Evolutionary conservation across 2,888 invertebrate species (phyloP), one percentile per base, ranked within the genome.

Genomic region (Chrysodeixis includens): DNA sequence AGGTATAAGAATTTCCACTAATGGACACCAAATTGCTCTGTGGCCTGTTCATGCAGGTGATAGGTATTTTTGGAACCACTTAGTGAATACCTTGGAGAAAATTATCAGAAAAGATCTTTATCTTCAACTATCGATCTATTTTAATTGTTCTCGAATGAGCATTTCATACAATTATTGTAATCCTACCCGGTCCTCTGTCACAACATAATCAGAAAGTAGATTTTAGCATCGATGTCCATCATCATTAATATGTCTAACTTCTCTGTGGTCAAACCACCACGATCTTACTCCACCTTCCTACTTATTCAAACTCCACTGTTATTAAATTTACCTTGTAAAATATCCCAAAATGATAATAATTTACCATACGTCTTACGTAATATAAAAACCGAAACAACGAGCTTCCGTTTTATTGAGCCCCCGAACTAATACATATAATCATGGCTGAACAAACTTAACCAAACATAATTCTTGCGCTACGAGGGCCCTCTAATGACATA

Each of bases 401-500:
- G 81, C 84, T 84, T 88, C 89, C 88, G 83, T 81, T 85, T 76
- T 83, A 86, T 86, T 81, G 81, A 79, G 78, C 79, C 66, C 74
- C 6, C 84, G 55, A 10, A 75, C 79, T 79, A 91, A 91, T 91
- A 84, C 79, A 76, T 91, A 87, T 92, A 90, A 93, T 93, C 89
- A 92, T 77, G 83, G 75, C 82, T 84, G 87, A 88, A 88, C 83
- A 89, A 91, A 91, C 89, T 87, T 90, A 86, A 87, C 87, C 92
- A 93, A 93, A 93, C 89, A 91, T 86, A 90, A 92, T 90, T 85
- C 85, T 79, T 76, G 79, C 6, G 79, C 63, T 66, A 74, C 76
- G 76, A 71, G 72, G 66, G 56, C 20, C 40, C 57, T 73, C 69
- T 74, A 78, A 93, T 92, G 88, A 90, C 87, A 91, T 72, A 86